Conservation (phyloP, 2,888 invertebrate species). For the Fabriciana adippe region DNA sequence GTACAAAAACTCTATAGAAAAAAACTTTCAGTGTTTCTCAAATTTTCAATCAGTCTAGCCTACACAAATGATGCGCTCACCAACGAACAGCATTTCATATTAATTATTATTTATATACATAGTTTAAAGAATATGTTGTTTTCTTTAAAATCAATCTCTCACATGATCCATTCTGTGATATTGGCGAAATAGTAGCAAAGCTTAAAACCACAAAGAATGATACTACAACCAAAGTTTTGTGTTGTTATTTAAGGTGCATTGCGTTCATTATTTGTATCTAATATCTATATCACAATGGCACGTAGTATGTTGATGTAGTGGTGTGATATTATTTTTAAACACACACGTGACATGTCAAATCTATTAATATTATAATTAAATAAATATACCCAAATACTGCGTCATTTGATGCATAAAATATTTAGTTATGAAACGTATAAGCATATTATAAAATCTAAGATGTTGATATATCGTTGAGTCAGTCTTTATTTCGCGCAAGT, state of each 20-base stretch:
- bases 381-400: background rate
- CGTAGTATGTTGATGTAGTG: background rate
- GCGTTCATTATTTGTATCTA: background rate
- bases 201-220: too few species aligned
- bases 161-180: background rate
- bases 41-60: too few species aligned
- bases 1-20: too few species aligned
- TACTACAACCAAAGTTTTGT: too few species aligned
- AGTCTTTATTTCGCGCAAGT: slow-evolving; percentile 19
- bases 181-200: too few species aligned
- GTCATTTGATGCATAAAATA: slow-evolving; percentile 7
- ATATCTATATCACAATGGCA: background rate
- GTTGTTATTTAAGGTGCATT: too few species aligned
- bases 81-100: background rate
- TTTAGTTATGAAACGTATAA: slow-evolving; percentile 12
- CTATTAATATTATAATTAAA: slow-evolving; percentile 10
- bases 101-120: too few species aligned
- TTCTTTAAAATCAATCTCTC: slow-evolving; percentile 15
- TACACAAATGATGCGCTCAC: too few species aligned
- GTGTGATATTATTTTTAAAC: slow-evolving; percentile 1
- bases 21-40: too few species aligned
- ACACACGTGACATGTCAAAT: slow-evolving; percentile 19
- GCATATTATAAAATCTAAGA: slow-evolving; percentile 14
- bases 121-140: too few species aligned
- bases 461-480: slow-evolving; percentile 15